Evolutionary conservation across 1,140 invertebrate genomes (phyloP).

Genomic region (Tribolium madens): DNA sequence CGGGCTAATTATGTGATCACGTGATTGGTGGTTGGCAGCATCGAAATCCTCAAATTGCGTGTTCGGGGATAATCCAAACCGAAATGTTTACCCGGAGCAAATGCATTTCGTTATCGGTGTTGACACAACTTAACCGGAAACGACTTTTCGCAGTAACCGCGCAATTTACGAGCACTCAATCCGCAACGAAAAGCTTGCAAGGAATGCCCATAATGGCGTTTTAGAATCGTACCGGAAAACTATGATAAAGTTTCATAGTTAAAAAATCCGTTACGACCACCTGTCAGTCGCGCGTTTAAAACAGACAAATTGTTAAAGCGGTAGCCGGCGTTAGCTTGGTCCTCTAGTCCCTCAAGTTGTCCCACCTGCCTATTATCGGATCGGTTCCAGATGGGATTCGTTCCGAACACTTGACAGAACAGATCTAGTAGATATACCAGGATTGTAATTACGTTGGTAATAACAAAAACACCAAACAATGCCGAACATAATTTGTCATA

Average conservation of each 20-base stretch:
- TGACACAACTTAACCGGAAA: neutral
- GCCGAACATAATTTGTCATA: constrained; percentile 24
- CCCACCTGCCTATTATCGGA: constrained; percentile 20
- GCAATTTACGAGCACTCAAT: neutral
- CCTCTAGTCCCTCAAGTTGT: constrained; percentile 11
- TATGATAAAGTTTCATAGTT: neutral
- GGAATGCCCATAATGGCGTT: neutral
- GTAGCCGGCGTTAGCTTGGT: neutral
- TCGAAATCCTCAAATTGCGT: neutral
- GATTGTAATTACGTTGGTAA: constrained; percentile 24
- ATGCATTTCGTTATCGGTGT: neutral
- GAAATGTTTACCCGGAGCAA: too few species aligned
- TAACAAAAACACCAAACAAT: constrained; percentile 28
- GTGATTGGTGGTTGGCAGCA: neutral
- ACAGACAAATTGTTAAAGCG: constrained; percentile 12
- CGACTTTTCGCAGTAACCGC: neutral
- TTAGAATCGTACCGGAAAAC: neutral
- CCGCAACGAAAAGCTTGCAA: neutral
- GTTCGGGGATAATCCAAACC: neutral
- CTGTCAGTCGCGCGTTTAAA: neutral
- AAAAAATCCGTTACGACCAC: constrained; percentile 3
- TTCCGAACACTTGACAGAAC: neutral
- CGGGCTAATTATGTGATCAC: neutral
- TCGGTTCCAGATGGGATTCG: constrained; percentile 8
- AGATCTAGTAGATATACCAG: constrained; percentile 12